Percentiles rank a stretch among this genome's conserved stretches.
Evolutionary conservation across 2,888 invertebrate species (phyloP).

Genomic region (Morpho helenor): DNA sequence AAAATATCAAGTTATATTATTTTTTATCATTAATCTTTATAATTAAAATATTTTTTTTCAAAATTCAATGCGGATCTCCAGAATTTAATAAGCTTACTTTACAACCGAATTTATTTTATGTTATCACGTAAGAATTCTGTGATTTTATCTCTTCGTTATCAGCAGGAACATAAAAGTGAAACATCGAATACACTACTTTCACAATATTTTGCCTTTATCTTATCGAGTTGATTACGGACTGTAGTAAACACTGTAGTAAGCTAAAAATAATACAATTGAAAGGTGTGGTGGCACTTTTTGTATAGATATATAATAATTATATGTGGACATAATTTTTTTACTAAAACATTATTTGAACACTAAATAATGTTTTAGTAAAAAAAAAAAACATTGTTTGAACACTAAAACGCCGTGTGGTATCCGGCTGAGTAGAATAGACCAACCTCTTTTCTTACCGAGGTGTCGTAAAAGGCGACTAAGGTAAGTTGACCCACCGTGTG

Average conservation of each 20-base stretch:
- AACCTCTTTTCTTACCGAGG: no score
- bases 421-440: no score
- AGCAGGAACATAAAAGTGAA: constrained; percentile 22
- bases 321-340: no score
- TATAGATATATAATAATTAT: no score
- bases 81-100: not conserved
- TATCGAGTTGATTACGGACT: constrained; percentile 38
- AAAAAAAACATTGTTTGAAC: no score
- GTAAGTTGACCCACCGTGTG: no score
- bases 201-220: constrained; percentile 44
- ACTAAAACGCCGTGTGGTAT: no score
- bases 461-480: no score
- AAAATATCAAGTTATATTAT: no score
- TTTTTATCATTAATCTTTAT: not conserved
- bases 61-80: constrained; percentile 1
- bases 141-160: constrained; percentile 15
- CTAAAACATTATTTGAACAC: no score
- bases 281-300: not conserved
- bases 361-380: no score
- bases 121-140: constrained; percentile 15
- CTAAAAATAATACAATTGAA: constrained; percentile 33
- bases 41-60: no score
- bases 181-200: constrained; percentile 42
- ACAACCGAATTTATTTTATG: not conserved
- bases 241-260: constrained; percentile 67